Evolutionary conservation across 2,113 vertebrate species (phyloP).

Genomic region (Thinocorus orbignyianus): DNA sequence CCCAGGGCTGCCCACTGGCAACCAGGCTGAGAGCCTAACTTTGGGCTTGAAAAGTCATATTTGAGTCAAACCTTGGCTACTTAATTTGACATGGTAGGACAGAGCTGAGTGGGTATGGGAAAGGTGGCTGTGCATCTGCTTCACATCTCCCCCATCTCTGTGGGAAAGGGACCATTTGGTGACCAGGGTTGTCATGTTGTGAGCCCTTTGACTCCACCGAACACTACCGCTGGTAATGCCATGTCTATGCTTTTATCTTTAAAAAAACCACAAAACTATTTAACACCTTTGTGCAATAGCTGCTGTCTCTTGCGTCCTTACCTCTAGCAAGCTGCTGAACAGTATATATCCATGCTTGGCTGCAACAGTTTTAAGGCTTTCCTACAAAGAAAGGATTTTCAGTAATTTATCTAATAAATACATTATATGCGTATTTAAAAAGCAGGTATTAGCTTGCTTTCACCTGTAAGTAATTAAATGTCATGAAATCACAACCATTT

Average conservation of each 20-base stretch:
- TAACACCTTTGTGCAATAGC: not conserved
- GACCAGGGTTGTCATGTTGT: not conserved
- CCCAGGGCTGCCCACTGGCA: not conserved
- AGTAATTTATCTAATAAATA: not conserved
- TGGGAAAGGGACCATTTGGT: not conserved
- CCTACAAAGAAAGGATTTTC: conserved; percentile 55
- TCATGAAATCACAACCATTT: not conserved
- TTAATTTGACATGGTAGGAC: not conserved
- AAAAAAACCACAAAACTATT: not conserved
- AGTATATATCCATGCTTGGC: conserved; percentile 77
- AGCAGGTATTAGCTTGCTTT: not conserved
- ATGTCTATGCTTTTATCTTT: not conserved
- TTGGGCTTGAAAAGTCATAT: not conserved
- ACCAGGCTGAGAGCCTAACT: not conserved
- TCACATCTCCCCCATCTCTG: not conserved
- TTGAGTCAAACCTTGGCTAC: not conserved
- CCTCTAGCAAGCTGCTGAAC: conserved; percentile 87
- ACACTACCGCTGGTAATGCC: not conserved
- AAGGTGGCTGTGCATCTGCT: not conserved
- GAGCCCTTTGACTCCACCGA: not conserved
- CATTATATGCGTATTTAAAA: not conserved
- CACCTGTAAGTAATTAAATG: not conserved
- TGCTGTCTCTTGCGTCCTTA: conserved; percentile 43
- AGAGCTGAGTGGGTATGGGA: not conserved
- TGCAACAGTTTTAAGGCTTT: conserved; percentile 82